phyloP scores from a whole-genome alignment of 2,113 vertebrate species.

The Pagrus major region DNA sequence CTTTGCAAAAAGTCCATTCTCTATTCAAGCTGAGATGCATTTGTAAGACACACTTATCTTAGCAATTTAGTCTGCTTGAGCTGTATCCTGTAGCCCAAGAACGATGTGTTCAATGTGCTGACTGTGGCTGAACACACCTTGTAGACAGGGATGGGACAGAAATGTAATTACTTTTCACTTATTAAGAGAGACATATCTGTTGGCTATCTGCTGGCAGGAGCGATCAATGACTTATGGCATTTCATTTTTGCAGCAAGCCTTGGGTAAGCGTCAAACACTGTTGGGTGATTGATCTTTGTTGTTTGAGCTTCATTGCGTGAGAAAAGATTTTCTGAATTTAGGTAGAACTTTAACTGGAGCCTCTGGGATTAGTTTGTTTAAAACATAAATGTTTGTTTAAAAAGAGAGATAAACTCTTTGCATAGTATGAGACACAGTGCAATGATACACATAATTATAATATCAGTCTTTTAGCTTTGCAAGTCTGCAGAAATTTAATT shows the following conservation, averaged over 20 bases:
- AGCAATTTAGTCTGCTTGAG: background rate
- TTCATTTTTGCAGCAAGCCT: background rate
- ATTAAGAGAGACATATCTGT: background rate
- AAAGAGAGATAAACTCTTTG: background rate
- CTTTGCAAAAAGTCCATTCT: background rate
- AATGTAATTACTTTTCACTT: background rate
- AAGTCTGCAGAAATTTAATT: background rate
- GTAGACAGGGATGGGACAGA: background rate
- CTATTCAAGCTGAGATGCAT: background rate
- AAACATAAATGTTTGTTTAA: background rate
- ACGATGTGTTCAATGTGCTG: background rate
- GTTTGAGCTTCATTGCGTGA: background rate
- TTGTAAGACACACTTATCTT: background rate
- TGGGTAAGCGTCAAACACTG: background rate
- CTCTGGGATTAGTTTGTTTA: background rate
- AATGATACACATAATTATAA: background rate
- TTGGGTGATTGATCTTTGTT: background rate
- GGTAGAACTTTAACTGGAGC: background rate
- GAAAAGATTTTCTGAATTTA: background rate
- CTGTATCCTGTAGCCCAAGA: background rate
- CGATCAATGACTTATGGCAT: background rate
- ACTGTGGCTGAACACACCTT: background rate
- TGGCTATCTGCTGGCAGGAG: constrained; percentile 10
- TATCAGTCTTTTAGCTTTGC: background rate
- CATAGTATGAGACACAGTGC: background rate